Base-by-base conservation (phyloP, 1,140 invertebrate species). In the Ooceraea biroi region DNA sequence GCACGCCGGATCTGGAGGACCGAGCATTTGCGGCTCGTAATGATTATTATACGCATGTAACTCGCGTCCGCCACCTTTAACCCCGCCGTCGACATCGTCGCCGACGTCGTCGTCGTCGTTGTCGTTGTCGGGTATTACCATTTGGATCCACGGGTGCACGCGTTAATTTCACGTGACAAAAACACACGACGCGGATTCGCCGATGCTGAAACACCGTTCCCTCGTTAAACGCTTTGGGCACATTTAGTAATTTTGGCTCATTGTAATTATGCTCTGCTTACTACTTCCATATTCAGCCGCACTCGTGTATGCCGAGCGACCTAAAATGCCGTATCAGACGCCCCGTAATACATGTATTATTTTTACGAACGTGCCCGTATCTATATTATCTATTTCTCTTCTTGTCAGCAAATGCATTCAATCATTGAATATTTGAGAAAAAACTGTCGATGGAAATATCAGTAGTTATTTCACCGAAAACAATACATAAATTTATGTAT, bases 1-100 rank as follows among this genome's bases (percentile, higher is more conserved):
- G 50, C 71, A 69, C 58, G 60, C 52, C 76, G 85, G 85, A 88
- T 88, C 82, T 57, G 27, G 77, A 88, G 55, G 57, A 36, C 65
- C 72, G 86, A 74, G 82, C 83, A 88, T 85, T 89, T 88, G 87
- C 58, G 77, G 77, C 68, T 85, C 66, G 87, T 88, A 88, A 85
- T 83, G 86, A 88, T 89, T 88, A 89, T 88, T 88, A 88, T 85
- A 80, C 86, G 27, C 77, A 58, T 88, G 77, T 88, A 88, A 88
- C 86, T 88, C 77, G 76, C 85, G 86, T 83, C 83, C 66, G 58
- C 71, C 86, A 69, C 77, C 86, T 88, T 88, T 76, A 78, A 65
- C 60, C 72, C 73, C 46, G 30, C 27, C 46, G 58, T 77, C 82
- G 71, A 48, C 60, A 30, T 57, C 58, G 41, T 83, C 46, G 48